These are phyloP conservation scores for Gymnothorax reevesii DNA, from an alignment of 2,797 vertebrate species.

Conservation along the genomic window DNA sequence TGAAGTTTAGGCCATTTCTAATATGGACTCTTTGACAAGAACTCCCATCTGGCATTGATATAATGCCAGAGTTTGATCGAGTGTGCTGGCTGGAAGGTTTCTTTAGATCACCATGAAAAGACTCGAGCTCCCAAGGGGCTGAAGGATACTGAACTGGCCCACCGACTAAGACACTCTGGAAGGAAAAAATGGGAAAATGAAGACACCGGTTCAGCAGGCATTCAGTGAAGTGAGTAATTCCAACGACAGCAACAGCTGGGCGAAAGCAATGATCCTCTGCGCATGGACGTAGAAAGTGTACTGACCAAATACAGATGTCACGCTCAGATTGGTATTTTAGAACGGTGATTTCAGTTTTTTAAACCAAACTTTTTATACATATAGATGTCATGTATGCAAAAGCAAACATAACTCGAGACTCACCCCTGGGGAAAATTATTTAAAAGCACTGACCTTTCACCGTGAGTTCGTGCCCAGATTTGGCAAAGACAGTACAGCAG, in stretches of 20 bases:
- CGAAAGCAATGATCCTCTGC: not conserved
- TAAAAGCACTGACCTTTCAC: constrained; percentile 26
- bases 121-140: not conserved
- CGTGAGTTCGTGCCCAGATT: constrained; percentile 42
- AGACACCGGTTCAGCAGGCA: constrained; percentile 9
- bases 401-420: not conserved
- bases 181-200: constrained; percentile 7
- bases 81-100: not conserved
- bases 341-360: not conserved
- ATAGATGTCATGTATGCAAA: constrained; percentile 31
- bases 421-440: constrained; percentile 31
- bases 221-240: not conserved
- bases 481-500: constrained; percentile 57
- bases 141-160: not conserved
- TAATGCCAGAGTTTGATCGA: constrained; percentile 2
- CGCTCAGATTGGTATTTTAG: constrained; percentile 20
- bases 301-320: constrained; percentile 17
- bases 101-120: constrained; percentile 12
- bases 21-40: not conserved
- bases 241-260: constrained; percentile 11
- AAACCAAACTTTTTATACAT: not conserved
- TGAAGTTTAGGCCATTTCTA: not conserved
- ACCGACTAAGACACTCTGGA: not conserved
- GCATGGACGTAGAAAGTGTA: constrained; percentile 10
- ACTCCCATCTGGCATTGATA: constrained; percentile 20